Percentiles rank a stretch among this genome's conserved stretches.
phyloP scores from a whole-genome alignment of 2,888 invertebrate genomes.

The Luperina testacea region DNA sequence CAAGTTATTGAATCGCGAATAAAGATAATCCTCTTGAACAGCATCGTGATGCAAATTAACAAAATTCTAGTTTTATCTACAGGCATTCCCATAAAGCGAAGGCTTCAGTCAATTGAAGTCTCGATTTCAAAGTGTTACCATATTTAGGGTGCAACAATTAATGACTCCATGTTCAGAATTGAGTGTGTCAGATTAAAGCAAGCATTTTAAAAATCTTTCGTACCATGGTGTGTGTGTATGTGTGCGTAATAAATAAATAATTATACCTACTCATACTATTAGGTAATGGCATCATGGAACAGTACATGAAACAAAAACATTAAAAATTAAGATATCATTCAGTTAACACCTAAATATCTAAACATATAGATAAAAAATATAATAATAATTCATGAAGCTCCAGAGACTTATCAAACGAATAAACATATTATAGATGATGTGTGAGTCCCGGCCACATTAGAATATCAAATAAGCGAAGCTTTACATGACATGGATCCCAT shows the following conservation, averaged over 20 bases:
- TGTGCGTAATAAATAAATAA: constrained; percentile 65
- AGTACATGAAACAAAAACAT: constrained; percentile 89
- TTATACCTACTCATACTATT: constrained; percentile 87
- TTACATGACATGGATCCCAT: constrained; percentile 57
- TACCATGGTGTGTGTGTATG: constrained; percentile 46
- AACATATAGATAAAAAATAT: constrained; percentile 52
- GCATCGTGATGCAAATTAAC: constrained; percentile 70
- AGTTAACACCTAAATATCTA: constrained; percentile 62
- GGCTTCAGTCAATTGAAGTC: constrained; percentile 35
- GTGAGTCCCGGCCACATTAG: constrained; percentile 53
- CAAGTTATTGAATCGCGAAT: constrained; percentile 62
- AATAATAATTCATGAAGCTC: constrained; percentile 54
- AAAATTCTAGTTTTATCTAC: constrained; percentile 72
- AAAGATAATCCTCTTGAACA: constrained; percentile 68
- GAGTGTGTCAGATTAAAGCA: constrained; percentile 33
- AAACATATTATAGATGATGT: constrained; percentile 48
- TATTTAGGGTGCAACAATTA: constrained; percentile 67
- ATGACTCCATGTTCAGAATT: constrained; percentile 50
- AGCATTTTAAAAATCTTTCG: constrained; percentile 29
- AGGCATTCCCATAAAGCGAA: constrained; percentile 63
- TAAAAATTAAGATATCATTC: constrained; percentile 72
- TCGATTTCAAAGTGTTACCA: constrained; percentile 64
- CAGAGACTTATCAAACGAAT: constrained; percentile 46
- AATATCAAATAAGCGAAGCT: constrained; percentile 64
- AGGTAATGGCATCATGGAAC: constrained; percentile 81